Percentiles rank a stretch among this genome's conserved stretches.
These are phyloP conservation scores for Chrysolina haemoptera DNA, from an alignment of 2,888 invertebrate species.

Conservation along the genomic window DNA sequence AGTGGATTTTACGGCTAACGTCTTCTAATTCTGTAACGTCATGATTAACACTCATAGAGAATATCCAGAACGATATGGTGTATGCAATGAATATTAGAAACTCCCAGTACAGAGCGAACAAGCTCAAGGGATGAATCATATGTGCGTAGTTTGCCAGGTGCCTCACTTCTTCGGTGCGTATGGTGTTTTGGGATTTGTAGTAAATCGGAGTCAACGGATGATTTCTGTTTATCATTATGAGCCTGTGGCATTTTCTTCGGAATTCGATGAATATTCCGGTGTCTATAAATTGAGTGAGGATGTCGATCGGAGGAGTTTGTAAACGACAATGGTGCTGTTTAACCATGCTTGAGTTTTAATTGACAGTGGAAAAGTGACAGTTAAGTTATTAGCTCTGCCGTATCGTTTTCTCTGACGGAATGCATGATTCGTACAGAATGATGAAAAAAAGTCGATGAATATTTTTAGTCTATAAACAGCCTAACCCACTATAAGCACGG, in stretches of 20 bases:
- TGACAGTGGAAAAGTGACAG: not conserved
- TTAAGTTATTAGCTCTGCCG: not conserved
- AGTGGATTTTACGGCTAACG: not conserved
- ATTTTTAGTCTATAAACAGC: too few species aligned
- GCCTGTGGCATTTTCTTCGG: conserved; percentile 40
- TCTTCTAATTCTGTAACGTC: not conserved
- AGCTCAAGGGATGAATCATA: conserved; percentile 55
- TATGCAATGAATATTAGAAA: conserved; percentile 46
- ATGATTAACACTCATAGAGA: conserved; percentile 37
- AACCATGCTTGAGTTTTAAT: not conserved
- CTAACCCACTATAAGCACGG: too few species aligned
- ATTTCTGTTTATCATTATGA: conserved; percentile 36
- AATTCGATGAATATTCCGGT: conserved; percentile 46
- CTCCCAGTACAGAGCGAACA: conserved; percentile 37
- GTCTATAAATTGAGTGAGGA: conserved; percentile 38
- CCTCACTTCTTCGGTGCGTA: conserved; percentile 47
- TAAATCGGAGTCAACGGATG: conserved; percentile 41
- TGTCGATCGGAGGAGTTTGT: not conserved
- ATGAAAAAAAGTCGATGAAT: too few species aligned
- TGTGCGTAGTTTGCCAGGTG: conserved; percentile 48
- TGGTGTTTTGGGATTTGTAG: conserved; percentile 47
- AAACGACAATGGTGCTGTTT: conserved; percentile 24
- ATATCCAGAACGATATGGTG: conserved; percentile 31
- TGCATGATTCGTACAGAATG: too few species aligned
- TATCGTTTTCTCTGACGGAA: not conserved